These are phyloP conservation scores for Aplidium turbinatum DNA, from an alignment of 23 tunicate species.

Conservation along the genomic window DNA sequence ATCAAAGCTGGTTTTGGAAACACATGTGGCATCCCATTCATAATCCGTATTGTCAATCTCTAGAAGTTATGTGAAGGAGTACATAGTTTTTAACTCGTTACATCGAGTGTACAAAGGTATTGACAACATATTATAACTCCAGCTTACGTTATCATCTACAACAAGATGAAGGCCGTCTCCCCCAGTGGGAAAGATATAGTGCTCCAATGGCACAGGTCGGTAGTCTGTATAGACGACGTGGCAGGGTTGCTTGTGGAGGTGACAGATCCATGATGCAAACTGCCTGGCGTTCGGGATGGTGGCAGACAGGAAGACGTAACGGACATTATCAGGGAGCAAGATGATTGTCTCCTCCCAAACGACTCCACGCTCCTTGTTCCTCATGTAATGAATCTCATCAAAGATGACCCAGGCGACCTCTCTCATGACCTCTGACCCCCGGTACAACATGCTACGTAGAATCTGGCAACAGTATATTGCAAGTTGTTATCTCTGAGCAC, in stretches of 20 bases:
- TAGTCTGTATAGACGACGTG: constrained; percentile 96
- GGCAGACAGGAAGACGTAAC: constrained; percentile 91
- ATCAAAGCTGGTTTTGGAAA: no score
- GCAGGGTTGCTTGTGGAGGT: constrained; percentile 94
- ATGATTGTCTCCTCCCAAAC: constrained; percentile 98
- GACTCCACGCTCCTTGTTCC: constrained; percentile 92
- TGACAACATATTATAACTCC: not conserved
- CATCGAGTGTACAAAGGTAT: not conserved
- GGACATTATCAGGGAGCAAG: constrained; percentile 92
- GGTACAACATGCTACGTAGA: constrained; percentile 87
- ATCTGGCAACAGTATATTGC: no score
- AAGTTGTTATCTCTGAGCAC: no score
- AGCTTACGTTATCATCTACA: constrained; percentile 80
- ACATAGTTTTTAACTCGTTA: no score
- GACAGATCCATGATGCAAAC: constrained; percentile 97
- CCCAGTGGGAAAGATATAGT: constrained; percentile 95
- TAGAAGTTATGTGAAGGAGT: no score
- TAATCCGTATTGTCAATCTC: no score
- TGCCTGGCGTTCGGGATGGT: constrained; percentile 94
- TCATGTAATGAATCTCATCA: constrained; percentile 98
- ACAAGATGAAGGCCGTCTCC: constrained; percentile 94
- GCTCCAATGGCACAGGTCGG: constrained; percentile 92
- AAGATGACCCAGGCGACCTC: constrained; percentile 96
- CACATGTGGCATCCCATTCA: no score
- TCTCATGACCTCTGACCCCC: constrained; percentile 94